Evolutionary conservation across 2,888 invertebrate genomes (phyloP).

Genomic region (Leptinotarsa peninsularis): DNA sequence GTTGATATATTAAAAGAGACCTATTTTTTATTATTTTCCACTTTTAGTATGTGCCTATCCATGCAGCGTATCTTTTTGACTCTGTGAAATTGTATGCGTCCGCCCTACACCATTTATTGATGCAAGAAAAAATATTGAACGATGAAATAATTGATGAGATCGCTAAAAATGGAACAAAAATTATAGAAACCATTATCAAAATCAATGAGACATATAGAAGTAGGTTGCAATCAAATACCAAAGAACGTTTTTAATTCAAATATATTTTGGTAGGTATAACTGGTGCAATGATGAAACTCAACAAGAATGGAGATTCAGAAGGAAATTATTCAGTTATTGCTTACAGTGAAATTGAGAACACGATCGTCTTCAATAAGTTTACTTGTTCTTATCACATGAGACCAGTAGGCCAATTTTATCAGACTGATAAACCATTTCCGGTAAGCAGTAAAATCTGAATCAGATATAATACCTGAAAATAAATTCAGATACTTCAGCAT

Average conservation of each 20-base stretch:
- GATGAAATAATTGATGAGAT: conserved; percentile 75
- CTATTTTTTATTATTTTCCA: conserved; percentile 34
- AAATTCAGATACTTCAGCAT: no score
- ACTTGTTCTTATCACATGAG: conserved; percentile 83
- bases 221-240: conserved; percentile 68
- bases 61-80: conserved; percentile 95
- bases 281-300: conserved; percentile 91
- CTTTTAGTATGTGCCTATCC: conserved; percentile 86
- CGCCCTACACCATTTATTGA: conserved; percentile 73
- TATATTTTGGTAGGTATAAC: conserved; percentile 81
- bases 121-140: conserved; percentile 70
- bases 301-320: conserved; percentile 94
- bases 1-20: not conserved
- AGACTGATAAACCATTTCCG: conserved; percentile 73
- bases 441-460: conserved; percentile 69
- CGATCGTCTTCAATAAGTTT: conserved; percentile 70
- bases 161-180: conserved; percentile 86
- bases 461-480: no score
- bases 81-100: conserved; percentile 91
- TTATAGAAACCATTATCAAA: conserved; percentile 87
- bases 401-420: conserved; percentile 86
- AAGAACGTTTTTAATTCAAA: not conserved
- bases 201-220: conserved; percentile 85
- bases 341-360: conserved; percentile 68
- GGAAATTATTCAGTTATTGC: conserved; percentile 97